Evolutionary conservation across 2,888 invertebrate genomes (phyloP), one percentile per base, ranked within the genome.

Genomic region (Slavum lentiscoides): DNA sequence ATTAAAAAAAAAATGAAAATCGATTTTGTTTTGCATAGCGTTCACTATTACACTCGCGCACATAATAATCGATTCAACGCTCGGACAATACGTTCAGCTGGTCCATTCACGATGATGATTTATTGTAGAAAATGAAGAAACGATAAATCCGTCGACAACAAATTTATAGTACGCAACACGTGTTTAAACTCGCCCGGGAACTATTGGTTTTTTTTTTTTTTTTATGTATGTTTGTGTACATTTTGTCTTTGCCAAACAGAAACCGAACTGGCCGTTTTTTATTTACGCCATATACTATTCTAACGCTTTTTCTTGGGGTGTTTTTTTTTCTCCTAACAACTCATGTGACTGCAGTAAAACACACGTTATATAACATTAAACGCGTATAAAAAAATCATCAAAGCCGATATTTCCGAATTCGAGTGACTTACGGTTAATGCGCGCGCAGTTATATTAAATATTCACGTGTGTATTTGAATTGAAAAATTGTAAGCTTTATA

Each of bases 231-330:
- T 30, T 6, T 55, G 53, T 69, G 11, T 19, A 55, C 69, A n/a
- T 69, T 37, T 69, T 11, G 30, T 23, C 19, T n/a, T 69, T 30
- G 69, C n/a, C 37, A 30, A 69, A 69, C 53, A 55, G 30, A 21
- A 53, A 4, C 55, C 9, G 55, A 37, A 30, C 30, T 8, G 23
- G 30, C 21, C 30, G 30, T 55, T 53, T 19, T 19, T 69, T 7
- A 17, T 55, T 69, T 55, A 49, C 4, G 0, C 0, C 7, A 37
- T 15, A 55, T 0, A 30, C 30, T 30, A 30, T 55, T 37, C 1
- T n/a, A 37, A 19, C 13, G 23, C 19, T 19, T 11, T 55, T 69
- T 30, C n/a, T 4, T 30, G 30, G 30, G 30, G 30, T 4, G 30
- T 30, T 30, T 30, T 30, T 30, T 1, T 30, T 30, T 30, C 30